Conservation (phyloP, 2,888 invertebrate species). For the Conomelus anceps region DNA sequence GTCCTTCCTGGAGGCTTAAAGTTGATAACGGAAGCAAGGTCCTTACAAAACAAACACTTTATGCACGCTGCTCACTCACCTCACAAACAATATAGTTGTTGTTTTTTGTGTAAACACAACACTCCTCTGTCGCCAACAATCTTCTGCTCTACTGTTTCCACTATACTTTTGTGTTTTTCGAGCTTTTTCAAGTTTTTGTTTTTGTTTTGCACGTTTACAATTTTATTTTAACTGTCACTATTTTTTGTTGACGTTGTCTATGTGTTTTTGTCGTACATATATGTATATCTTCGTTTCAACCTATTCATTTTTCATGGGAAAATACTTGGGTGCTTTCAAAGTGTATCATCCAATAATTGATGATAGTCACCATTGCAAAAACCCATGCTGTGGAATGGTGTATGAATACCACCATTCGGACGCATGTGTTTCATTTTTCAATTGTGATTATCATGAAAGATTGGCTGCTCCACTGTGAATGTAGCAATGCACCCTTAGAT, state of each 20-base stretch:
- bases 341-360: no score
- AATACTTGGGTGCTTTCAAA: not conserved
- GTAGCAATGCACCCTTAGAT: no score
- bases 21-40: constrained; percentile 89
- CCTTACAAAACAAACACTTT: constrained; percentile 34
- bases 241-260: not conserved
- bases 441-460: no score
- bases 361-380: no score
- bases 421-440: no score
- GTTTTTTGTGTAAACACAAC: not conserved
- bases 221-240: not conserved
- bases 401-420: no score
- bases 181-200: constrained; percentile 19
- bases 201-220: constrained; percentile 21
- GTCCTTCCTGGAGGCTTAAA: constrained; percentile 87
- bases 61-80: not conserved
- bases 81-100: not conserved
- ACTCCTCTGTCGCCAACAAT: not conserved
- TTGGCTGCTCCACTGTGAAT: no score
- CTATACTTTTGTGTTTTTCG: not conserved
- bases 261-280: not conserved
- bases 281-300: not conserved
- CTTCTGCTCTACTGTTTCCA: not conserved
- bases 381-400: no score
- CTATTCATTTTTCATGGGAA: not conserved